Evolutionary conservation across 2,797 vertebrate genomes (phyloP), one percentile per base, ranked within the genome.

Genomic region (Pterois miles): DNA sequence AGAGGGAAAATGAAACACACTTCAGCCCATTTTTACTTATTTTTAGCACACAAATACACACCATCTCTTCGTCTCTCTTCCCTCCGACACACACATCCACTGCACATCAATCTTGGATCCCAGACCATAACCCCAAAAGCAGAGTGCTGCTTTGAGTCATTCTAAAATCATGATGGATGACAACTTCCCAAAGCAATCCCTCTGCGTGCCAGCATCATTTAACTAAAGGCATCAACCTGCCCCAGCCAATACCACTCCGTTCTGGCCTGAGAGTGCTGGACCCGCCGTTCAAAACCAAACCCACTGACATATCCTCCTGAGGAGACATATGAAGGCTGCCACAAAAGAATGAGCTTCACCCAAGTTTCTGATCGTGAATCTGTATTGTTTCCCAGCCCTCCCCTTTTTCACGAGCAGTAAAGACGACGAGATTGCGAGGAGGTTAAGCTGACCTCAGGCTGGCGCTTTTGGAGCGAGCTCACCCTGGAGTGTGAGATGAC

Each of bases 81-180:
- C 54, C 57, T 72, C 78, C 52, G 59, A 85, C 80, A 72, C 72
- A 86, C 85, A 87, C 87, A 89, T 78, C 59, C 77, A 81, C 74
- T 82, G 70, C 88, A 84, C 91, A 94, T 95, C 93, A 93, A 94
- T 95, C 94, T 94, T 48, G 13, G 75, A 82, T 86, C 86, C 86
- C 86, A 86, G 88, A 94, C 88, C 91, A 92, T 90, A 94, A 95
- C 92, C 94, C 92, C 92, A 90, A 90, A 93, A 91, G 90, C 86
- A 82, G 81, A 86, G 85, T 50, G 81, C 87, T 87, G 90, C 92
- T 92, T 91, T 92, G 91, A 94, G 92, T 93, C 92, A 90, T 93
- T 95, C 90, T 93, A 92, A 94, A 94, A 93, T 94, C 93, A 94
- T 95, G 95, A 96, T 95, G 94, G 92, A 95, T 95, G 94, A 95